phyloP scores from a whole-genome alignment of 2,113 vertebrate species.

The Ptilorrhoa leucosticta region DNA sequence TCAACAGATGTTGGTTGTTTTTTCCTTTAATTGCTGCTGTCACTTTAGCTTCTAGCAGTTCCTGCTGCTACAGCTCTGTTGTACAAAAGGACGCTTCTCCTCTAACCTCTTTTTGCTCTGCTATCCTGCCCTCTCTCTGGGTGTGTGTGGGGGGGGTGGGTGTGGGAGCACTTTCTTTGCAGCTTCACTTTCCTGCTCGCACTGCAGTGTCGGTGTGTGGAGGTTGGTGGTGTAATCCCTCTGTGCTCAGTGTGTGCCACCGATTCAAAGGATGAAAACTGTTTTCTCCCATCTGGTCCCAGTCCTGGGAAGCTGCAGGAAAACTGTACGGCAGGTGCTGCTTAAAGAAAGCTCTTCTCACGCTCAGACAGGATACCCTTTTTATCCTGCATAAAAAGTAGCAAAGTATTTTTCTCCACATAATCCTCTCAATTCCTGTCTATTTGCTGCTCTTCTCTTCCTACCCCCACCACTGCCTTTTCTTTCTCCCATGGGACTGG shows the following conservation, averaged over 20 bases:
- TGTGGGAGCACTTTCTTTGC: not conserved
- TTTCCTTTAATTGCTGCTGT: conserved; percentile 27
- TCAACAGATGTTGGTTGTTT: conserved; percentile 48
- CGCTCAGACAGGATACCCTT: not conserved
- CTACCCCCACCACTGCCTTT: conserved; percentile 14
- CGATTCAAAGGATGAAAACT: not conserved
- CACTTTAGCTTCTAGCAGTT: not conserved
- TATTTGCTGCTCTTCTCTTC: not conserved
- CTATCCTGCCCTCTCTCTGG: not conserved
- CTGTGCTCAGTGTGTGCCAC: not conserved
- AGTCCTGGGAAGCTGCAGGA: not conserved
- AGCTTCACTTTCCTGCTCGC: not conserved
- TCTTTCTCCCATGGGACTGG: conserved; percentile 49
- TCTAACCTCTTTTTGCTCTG: not conserved
- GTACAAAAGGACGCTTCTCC: not conserved
- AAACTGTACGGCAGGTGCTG: not conserved
- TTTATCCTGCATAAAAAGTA: not conserved
- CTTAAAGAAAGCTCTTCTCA: not conserved
- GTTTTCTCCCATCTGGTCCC: not conserved
- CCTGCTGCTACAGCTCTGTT: not conserved
- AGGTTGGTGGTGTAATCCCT: not conserved
- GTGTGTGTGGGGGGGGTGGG: fast-evolving
- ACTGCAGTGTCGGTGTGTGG: not conserved
- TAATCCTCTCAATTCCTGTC: not conserved
- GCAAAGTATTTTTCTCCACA: not conserved